Evolutionary conservation across 2,888 invertebrate genomes (phyloP).

Genomic region (Coenonympha glycerion): DNA sequence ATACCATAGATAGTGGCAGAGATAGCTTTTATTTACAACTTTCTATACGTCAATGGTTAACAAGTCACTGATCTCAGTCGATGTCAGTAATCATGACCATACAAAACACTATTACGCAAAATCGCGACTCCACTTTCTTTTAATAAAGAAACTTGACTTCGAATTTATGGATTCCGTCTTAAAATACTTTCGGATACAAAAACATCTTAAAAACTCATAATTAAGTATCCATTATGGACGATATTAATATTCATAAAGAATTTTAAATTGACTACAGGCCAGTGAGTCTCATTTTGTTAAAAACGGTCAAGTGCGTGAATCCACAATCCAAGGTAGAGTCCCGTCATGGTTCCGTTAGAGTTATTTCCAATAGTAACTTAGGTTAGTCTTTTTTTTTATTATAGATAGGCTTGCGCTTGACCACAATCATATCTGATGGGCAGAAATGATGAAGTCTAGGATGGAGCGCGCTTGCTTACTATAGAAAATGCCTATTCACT

Average conservation of each 20-base stretch:
- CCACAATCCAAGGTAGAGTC: too few relatives aligned
- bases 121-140: constrained; percentile 16
- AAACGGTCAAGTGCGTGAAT: too few relatives aligned
- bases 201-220: constrained; percentile 5
- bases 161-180: constrained; percentile 11
- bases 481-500: too few relatives aligned
- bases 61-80: constrained; percentile 10
- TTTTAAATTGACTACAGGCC: constrained; percentile 2
- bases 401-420: too few relatives aligned
- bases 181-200: constrained; percentile 15
- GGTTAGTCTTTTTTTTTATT: too few relatives aligned
- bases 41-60: constrained; percentile 10
- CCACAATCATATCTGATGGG: too few relatives aligned
- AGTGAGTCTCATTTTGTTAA: too few relatives aligned
- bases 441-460: too few relatives aligned
- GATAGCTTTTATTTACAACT: constrained; percentile 8
- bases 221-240: constrained; percentile 9
- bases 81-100: constrained; percentile 10
- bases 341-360: too few relatives aligned
- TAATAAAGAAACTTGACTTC: constrained; percentile 12
- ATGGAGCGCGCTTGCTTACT: too few relatives aligned
- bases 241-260: constrained; percentile 20
- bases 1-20: neutral
- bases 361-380: too few relatives aligned
- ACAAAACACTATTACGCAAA: constrained; percentile 12